Conservation (phyloP, 2,113 vertebrate genomes). For the Crotalus horridus region DNA sequence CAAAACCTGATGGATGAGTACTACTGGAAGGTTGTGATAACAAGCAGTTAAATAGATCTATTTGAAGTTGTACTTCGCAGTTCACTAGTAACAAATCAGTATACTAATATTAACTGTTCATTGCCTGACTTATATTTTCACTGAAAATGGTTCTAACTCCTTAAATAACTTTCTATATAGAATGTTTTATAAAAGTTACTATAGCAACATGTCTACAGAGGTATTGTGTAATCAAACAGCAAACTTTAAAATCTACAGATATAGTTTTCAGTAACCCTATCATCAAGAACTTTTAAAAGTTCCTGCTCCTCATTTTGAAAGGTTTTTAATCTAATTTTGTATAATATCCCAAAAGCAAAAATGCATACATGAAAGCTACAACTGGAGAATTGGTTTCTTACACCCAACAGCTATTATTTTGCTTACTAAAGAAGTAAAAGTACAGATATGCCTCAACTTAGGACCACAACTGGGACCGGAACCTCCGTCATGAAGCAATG, state of each 20-base stretch:
- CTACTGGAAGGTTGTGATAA: not conserved
- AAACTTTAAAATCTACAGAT: not conserved
- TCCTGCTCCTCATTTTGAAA: not conserved
- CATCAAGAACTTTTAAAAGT: not conserved
- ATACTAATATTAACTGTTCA: not conserved
- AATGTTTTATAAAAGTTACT: conserved; percentile 12
- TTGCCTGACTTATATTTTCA: not conserved
- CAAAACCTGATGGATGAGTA: not conserved
- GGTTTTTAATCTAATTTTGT: not conserved
- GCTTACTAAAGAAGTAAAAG: not conserved
- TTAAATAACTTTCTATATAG: not conserved
- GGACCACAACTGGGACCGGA: not conserved
- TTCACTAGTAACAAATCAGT: not conserved
- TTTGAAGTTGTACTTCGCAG: not conserved
- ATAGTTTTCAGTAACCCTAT: not conserved
- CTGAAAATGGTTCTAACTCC: not conserved
- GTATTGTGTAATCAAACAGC: not conserved
- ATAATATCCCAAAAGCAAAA: not conserved
- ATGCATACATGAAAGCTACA: not conserved
- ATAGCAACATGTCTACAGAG: not conserved
- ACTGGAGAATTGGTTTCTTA: not conserved
- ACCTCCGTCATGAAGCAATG: not conserved
- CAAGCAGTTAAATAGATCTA: not conserved
- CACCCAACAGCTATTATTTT: not conserved
- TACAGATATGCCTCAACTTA: not conserved